Conservation (phyloP, 2,888 invertebrate species). For the Drosophila acutilabella region DNA sequence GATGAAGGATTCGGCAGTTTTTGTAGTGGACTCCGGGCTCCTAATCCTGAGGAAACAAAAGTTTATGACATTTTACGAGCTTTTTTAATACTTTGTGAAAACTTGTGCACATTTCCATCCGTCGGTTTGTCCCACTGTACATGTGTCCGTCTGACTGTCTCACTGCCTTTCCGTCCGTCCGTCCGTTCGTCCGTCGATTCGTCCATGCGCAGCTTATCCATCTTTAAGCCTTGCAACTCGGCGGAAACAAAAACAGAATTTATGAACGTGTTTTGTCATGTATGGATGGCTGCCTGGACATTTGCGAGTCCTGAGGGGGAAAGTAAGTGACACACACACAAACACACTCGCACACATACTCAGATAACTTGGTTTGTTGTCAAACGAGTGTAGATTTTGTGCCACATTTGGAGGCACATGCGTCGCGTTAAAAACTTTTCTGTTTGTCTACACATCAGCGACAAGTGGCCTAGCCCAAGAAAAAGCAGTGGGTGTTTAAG, state of each 20-base stretch:
- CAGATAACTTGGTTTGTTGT: slow-evolving; percentile 21
- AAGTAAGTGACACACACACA: slow-evolving; percentile 10
- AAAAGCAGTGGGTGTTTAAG: neutral
- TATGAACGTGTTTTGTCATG: slow-evolving; percentile 71
- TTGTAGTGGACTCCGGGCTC: slow-evolving; percentile 53
- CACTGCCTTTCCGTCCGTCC: neutral
- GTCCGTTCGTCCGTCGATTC: neutral
- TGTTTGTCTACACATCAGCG: slow-evolving; percentile 39
- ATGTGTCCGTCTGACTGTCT: neutral
- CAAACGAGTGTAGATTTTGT: slow-evolving; percentile 10
- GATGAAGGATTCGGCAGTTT: slow-evolving; percentile 11
- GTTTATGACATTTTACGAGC: slow-evolving; percentile 76
- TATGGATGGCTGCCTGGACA: slow-evolving; percentile 48
- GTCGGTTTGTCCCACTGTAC: slow-evolving; percentile 4
- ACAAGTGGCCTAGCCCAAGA: slow-evolving; percentile 37
- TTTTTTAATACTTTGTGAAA: slow-evolving; percentile 79
- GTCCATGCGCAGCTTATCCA: slow-evolving; percentile 59
- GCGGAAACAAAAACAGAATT: slow-evolving; percentile 66
- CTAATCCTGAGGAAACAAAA: slow-evolving; percentile 73
- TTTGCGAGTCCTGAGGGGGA: neutral
- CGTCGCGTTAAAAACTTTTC: slow-evolving; percentile 30
- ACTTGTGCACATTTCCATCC: slow-evolving; percentile 64
- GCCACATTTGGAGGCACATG: slow-evolving; percentile 41
- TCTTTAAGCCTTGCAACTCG: slow-evolving; percentile 59
- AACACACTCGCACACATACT: neutral